These are phyloP conservation scores for Siniperca undulata DNA, from an alignment of 2,797 vertebrate species.

Conservation along the genomic window DNA sequence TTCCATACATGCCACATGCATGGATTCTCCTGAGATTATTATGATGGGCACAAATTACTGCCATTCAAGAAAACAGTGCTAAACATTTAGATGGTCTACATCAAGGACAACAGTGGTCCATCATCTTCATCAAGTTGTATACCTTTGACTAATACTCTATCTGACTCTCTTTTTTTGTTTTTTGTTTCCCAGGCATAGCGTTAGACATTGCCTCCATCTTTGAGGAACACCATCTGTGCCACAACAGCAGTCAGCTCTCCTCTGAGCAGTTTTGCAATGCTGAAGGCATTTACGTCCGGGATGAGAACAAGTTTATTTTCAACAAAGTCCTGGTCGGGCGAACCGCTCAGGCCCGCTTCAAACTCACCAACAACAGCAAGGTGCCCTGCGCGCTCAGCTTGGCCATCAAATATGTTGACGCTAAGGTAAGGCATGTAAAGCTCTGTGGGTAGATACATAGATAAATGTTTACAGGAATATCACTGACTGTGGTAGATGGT, in stretches of 20 bases:
- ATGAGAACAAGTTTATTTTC: conserved; percentile 93
- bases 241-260: conserved; percentile 75
- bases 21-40: background rate
- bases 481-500: background rate
- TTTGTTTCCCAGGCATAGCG: conserved; percentile 80
- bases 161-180: background rate
- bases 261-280: conserved; percentile 79
- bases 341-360: conserved; percentile 88
- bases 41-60: background rate
- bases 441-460: background rate
- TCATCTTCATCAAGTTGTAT: background rate
- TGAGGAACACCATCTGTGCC: conserved; percentile 91
- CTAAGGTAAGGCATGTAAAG: conserved; percentile 82
- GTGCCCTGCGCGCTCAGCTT: conserved; percentile 87
- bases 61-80: background rate
- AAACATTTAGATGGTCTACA: background rate
- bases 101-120: background rate
- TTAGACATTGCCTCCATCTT: conserved; percentile 87
- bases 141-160: conserved; percentile 2
- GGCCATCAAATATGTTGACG: conserved; percentile 74
- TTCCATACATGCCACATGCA: background rate
- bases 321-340: conserved; percentile 87
- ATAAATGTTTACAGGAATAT: background rate
- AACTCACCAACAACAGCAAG: conserved; percentile 87
- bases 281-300: conserved; percentile 86